Evolutionary conservation across 1,140 invertebrate species (phyloP).

Genomic region (Penaeus indicus): DNA sequence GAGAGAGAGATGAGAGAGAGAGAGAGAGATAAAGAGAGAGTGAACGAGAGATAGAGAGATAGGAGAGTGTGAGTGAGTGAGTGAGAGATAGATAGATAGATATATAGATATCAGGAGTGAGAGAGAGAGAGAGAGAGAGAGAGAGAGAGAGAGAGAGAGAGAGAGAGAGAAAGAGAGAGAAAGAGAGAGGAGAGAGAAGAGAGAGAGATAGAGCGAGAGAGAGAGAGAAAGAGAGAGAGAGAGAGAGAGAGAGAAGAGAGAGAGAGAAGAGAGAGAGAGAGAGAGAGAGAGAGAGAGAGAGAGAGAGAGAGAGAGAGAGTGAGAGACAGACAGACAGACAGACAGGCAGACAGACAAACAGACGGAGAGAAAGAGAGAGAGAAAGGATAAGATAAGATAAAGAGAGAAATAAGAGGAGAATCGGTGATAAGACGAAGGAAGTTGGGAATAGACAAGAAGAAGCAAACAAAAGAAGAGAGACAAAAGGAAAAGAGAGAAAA

Average conservation of each 20-base stretch:
- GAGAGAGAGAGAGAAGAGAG: constrained; percentile 18
- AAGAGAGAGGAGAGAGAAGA: not conserved
- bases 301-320: not conserved
- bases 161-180: not conserved
- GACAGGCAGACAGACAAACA: no score
- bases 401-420: not conserved
- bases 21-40: not conserved
- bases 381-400: not conserved
- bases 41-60: not conserved
- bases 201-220: not conserved
- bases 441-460: no score
- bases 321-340: no score
- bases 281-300: constrained; percentile 8
- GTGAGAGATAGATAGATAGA: constrained; percentile 2
- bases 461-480: no score
- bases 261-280: not conserved
- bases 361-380: no score
- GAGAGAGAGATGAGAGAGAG: not conserved
- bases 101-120: not conserved
- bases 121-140: not conserved
- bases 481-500: no score
- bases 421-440: not conserved
- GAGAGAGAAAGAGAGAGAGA: constrained; percentile 17
- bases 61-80: not conserved
- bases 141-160: not conserved